A percentile compares a stretch with the other conserved stretches of the same genome.
Conservation (phyloP, 2,113 vertebrate genomes). For the Platanista minor region DNA sequence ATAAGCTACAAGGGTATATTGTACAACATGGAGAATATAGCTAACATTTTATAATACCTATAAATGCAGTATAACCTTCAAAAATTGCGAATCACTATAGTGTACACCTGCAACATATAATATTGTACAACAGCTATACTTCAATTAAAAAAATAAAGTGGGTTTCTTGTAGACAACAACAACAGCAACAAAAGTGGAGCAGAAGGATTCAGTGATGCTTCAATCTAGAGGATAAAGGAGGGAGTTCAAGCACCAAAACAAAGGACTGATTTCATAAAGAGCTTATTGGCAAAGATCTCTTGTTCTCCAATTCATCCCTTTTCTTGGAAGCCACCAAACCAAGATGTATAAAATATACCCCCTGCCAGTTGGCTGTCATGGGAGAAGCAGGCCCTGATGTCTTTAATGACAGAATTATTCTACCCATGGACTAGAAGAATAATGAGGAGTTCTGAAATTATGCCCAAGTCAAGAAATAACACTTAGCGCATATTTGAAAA, state of each 20-base stretch:
- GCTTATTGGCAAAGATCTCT: not conserved
- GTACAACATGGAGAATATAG: not conserved
- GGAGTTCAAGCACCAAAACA: not conserved
- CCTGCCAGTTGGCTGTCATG: not conserved
- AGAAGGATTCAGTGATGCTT: not conserved
- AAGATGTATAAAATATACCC: not conserved
- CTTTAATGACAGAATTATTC: not conserved
- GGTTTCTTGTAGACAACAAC: not conserved
- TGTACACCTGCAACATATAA: not conserved
- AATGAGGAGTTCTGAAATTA: not conserved
- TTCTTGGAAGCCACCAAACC: conserved; percentile 19
- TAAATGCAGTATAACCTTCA: not conserved
- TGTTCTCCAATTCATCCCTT: not conserved
- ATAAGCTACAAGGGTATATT: not conserved
- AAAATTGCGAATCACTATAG: not conserved
- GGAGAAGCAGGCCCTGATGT: not conserved
- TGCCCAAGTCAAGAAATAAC: not conserved
- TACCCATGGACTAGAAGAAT: not conserved
- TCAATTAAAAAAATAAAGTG: not conserved
- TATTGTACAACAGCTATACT: not conserved
- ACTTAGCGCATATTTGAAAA: not conserved
- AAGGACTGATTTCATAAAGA: not conserved
- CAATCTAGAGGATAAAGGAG: not conserved
- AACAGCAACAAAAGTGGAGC: not conserved
- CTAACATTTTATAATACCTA: not conserved